Percentiles rank a stretch among this genome's conserved stretches.
phyloP scores from a whole-genome alignment of 2,888 invertebrate genomes.

The Branchipolynoe longqiensis region DNA sequence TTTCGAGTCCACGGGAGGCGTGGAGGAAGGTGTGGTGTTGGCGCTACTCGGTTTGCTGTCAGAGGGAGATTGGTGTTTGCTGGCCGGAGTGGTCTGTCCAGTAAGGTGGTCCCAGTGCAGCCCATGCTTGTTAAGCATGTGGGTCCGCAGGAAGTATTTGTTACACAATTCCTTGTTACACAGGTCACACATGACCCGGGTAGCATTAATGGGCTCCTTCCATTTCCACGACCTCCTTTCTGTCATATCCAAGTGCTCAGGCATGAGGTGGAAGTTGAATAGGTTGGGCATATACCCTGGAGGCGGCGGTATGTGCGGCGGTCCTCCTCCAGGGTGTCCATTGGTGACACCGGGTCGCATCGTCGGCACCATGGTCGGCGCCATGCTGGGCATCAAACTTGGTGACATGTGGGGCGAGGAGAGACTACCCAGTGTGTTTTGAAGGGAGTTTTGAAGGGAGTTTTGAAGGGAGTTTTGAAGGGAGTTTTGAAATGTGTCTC shows the following conservation, averaged over 20 bases:
- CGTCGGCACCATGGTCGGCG: constrained; percentile 1
- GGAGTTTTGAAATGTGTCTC: not conserved
- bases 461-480: constrained; percentile 20
- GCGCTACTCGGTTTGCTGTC: constrained; percentile 70
- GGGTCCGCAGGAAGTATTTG: constrained; percentile 81
- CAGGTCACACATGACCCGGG: constrained; percentile 79
- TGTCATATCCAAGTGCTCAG: constrained; percentile 45
- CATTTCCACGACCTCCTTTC: constrained; percentile 75
- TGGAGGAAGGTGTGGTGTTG: constrained; percentile 39
- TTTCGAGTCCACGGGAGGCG: constrained; percentile 51
- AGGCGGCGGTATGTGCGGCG: not conserved
- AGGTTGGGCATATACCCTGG: constrained; percentile 50
- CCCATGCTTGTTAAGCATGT: constrained; percentile 81
- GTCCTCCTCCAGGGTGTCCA: constrained; percentile 18
- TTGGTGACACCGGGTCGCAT: constrained; percentile 51
- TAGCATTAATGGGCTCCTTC: constrained; percentile 79
- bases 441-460: not conserved
- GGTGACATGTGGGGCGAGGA: constrained; percentile 50
- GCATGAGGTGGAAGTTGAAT: constrained; percentile 58
- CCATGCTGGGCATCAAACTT: constrained; percentile 27
- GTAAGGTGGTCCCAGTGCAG: constrained; percentile 76
- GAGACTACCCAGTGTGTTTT: constrained; percentile 7
- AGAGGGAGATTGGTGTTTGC: constrained; percentile 69
- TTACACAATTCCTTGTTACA: constrained; percentile 82
- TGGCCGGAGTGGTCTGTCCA: constrained; percentile 74